These are phyloP conservation scores for Phania funesta DNA, from an alignment of 2,888 invertebrate genomes.

Conservation along the genomic window DNA sequence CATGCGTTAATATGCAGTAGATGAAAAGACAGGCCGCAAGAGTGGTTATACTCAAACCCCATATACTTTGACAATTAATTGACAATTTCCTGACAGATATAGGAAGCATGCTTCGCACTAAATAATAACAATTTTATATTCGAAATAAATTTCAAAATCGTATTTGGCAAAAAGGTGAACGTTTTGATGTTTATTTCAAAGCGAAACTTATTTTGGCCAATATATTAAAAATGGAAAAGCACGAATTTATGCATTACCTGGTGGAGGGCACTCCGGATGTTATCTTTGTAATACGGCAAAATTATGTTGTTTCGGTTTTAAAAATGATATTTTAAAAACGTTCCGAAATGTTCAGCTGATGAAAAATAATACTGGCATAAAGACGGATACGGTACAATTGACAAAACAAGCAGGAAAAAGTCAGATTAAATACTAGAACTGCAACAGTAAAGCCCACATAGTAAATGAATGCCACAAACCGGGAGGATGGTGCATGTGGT, in stretches of 20 bases:
- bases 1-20: slow-evolving; percentile 32
- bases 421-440: neutral
- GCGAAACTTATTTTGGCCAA: neutral
- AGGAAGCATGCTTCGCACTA: neutral
- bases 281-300: neutral
- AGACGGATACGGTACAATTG: neutral
- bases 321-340: neutral
- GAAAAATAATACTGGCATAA: neutral
- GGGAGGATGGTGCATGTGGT: neutral
- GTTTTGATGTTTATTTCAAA: slow-evolving; percentile 15
- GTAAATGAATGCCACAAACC: neutral
- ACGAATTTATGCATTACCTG: neutral
- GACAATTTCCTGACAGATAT: slow-evolving; percentile 2
- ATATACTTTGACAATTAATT: neutral
- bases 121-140: slow-evolving; percentile 2
- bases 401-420: neutral
- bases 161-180: slow-evolving; percentile 30
- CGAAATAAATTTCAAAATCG: slow-evolving; percentile 26
- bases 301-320: neutral
- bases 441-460: slow-evolving; percentile 4
- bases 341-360: neutral
- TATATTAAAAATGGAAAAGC: neutral
- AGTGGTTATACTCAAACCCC: slow-evolving; percentile 8
- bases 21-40: slow-evolving; percentile 18
- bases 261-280: neutral